Evolutionary conservation across 1,140 invertebrate species (phyloP), one percentile per base, ranked within the genome.

Genomic region (Pentalonia nigronervosa): DNA sequence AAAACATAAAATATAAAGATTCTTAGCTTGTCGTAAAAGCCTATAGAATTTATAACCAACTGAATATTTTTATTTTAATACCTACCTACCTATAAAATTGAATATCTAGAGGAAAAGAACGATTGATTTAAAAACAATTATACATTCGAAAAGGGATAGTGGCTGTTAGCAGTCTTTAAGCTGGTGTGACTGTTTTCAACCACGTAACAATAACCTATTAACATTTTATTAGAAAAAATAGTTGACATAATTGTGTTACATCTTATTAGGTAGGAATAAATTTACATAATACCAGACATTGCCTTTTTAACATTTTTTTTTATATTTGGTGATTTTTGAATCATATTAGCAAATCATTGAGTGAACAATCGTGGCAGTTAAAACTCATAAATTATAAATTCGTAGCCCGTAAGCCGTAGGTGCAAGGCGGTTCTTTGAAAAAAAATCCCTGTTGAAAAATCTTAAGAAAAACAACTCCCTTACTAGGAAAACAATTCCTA

Each of bases 21-120:
- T 76, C n/a, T 6, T n/a, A 76, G n/a, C n/a, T 17, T 76, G 60
- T 76, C 60, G n/a, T 76, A 76, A 76, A 76, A n/a, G 14, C 30
- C 4, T n/a, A 41, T 41, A n/a, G 60, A 76, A 76, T 76, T 76
- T 76, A n/a, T 34, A 7, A 76, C 4, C n/a, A n/a, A n/a, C 60
- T n/a, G 60, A 76, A 76, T 76, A 76, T n/a, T 76, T 53, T 76
- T 17, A 76, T 76, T 76, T 76, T 76, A 76, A 76, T 41, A 76
- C 60, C 60, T n/a, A 17, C 4, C n/a, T 76, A 30, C n/a, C 60
- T 20, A 76, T n/a, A n/a, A 76, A 17, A 76, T 76, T n/a, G 14
- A 34, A 76, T n/a, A n/a, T n/a, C 14, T 17, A n/a, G 14, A 76
- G 14, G n/a, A 11, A 14, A 17, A n/a, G n/a, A 67, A n/a, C 60